phyloP scores from a whole-genome alignment of 2,888 invertebrate species.

The Carabus problematicus region DNA sequence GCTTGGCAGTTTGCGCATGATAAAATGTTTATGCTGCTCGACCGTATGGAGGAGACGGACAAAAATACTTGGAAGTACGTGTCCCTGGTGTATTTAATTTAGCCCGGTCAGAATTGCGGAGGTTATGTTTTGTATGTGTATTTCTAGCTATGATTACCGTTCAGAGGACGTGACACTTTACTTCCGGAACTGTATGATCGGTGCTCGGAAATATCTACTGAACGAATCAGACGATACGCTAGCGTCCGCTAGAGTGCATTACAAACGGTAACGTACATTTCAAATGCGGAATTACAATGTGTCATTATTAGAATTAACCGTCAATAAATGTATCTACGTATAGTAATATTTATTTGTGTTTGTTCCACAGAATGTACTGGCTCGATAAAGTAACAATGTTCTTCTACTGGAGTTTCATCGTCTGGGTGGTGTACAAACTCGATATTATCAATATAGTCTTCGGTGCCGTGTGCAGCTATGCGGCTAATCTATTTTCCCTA shows the following conservation, averaged over 20 bases:
- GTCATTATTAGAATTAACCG: background rate
- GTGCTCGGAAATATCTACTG: constrained; percentile 70
- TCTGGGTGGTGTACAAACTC: constrained; percentile 25
- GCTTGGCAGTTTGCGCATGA: constrained; percentile 79
- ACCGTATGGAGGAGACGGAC: constrained; percentile 62
- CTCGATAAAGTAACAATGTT: constrained; percentile 50
- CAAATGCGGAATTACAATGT: background rate
- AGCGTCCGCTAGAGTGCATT: constrained; percentile 63
- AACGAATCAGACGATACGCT: constrained; percentile 70
- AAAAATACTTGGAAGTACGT: constrained; percentile 47
- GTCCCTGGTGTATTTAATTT: background rate
- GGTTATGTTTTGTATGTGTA: background rate
- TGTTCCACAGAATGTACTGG: constrained; percentile 54
- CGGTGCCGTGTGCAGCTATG: background rate
- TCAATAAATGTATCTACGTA: background rate
- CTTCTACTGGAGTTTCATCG: constrained; percentile 17
- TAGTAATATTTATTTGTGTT: background rate
- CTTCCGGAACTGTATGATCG: constrained; percentile 65
- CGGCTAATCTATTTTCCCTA: background rate
- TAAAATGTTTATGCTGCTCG: constrained; percentile 65
- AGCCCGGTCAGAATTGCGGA: background rate
- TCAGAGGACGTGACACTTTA: constrained; percentile 63
- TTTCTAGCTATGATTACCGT: constrained; percentile 66
- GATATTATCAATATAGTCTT: background rate
- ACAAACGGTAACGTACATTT: constrained; percentile 61